phyloP scores from a whole-genome alignment of 2,888 invertebrate genomes.

The Dysmachus trigonus region DNA sequence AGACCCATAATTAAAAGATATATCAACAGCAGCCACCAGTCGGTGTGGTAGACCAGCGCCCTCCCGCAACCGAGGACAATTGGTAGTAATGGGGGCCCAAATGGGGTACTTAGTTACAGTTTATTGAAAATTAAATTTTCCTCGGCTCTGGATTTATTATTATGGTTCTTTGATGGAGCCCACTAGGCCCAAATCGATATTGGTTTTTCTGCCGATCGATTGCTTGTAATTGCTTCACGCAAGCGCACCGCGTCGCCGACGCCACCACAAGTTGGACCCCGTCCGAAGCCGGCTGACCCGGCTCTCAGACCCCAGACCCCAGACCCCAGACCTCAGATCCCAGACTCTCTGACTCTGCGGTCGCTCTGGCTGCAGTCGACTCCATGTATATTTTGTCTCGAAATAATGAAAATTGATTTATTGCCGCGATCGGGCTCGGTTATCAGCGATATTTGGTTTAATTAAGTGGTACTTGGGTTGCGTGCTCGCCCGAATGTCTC shows the following conservation, averaged over 20 bases:
- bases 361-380: not conserved
- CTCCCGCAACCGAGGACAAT: slow-evolving; percentile 3
- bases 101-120: slow-evolving; percentile 37
- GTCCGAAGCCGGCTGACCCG: slow-evolving; percentile 38
- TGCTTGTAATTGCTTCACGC: slow-evolving; percentile 51
- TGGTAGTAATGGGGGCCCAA: slow-evolving; percentile 32
- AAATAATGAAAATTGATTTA: slow-evolving; percentile 53
- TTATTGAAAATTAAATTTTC: slow-evolving; percentile 45
- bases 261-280: not conserved
- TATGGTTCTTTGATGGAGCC: slow-evolving; percentile 43
- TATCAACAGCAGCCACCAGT: slow-evolving; percentile 29
- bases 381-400: slow-evolving; percentile 42
- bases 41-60: not conserved
- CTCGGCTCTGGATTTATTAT: slow-evolving; percentile 43
- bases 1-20: slow-evolving; percentile 25
- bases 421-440: slow-evolving; percentile 52
- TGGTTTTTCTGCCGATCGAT: slow-evolving; percentile 49
- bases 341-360: slow-evolving; percentile 23
- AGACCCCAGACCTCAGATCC: no score
- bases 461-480: slow-evolving; percentile 53
- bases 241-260: slow-evolving; percentile 47
- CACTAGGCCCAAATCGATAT: slow-evolving; percentile 44
- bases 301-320: slow-evolving; percentile 29
- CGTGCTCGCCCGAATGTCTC: slow-evolving; percentile 52
- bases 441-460: slow-evolving; percentile 53